Base-by-base conservation (phyloP, 2,888 invertebrate species). In the Tethea ocularis region DNA sequence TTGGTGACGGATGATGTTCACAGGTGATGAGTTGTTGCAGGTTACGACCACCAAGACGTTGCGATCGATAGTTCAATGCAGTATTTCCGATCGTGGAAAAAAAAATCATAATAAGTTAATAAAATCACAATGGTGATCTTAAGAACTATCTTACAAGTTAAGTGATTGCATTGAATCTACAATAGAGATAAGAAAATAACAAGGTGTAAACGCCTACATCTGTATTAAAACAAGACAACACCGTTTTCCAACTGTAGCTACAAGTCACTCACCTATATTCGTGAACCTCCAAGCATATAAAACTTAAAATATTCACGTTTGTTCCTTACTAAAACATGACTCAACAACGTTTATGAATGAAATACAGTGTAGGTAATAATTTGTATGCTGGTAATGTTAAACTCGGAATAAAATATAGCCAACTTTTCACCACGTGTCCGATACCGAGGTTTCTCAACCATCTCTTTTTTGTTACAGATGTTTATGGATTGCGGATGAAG, bases 11-110 rank as follows among this genome's bases (percentile, higher is more conserved):
- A 78, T 82, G 79, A 80, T 62, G 77, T 63, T 64, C 86, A 20
- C 46, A 87, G 88, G 86, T 88, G 88, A 85, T 78, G 86, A 77
- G 78, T 75, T 78, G 79, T 69, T 78, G 71, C 71, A 61, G 69
- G 66, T 73, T 71, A 71, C 71, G 71, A 66, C 20, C 46, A 46
- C 17, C 41, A 46, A 20, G 46, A 46, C 10, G 41, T 46, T 7
- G 46, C 8, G 20, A 46, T 46, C 46, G 20, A 46, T 20, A 7
- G 17, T 2, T 10, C 46, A 69, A 72, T 75, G 73, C 77, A 69
- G 78, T 38, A 38, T 38, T 75, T 46, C 10, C 46, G 20, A 10
- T 20, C 10, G 0, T 20, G 46, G 10, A 46, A 20, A 20, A 0
- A 17, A 46, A n/a, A 1, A 17, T 20, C 17, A 46, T 7, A 20